phyloP scores from a whole-genome alignment of 2,113 vertebrate species.

The Herpetotheres cachinnans region DNA sequence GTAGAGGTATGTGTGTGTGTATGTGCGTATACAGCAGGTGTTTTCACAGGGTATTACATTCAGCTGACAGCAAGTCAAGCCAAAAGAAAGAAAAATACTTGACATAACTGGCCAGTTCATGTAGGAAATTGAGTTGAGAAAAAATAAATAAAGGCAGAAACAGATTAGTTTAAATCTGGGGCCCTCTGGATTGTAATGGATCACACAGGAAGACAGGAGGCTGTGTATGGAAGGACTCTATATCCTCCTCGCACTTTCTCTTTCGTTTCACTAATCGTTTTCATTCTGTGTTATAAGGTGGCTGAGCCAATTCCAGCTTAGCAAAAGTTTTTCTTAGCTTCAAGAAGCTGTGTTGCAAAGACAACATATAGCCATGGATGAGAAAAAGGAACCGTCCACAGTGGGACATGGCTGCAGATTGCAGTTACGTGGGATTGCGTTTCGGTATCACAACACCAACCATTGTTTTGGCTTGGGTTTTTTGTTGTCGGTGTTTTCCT shows the following conservation, averaged over 20 bases:
- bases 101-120: conserved; percentile 39
- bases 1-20: neutral
- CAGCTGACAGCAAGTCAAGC: conserved; percentile 17
- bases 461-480: neutral
- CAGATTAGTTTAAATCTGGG: neutral
- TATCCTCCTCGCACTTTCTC: neutral
- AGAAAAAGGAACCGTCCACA: neutral
- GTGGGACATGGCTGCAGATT: fast-evolving
- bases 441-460: neutral
- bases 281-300: neutral
- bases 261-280: conserved; percentile 11
- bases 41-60: conserved; percentile 39
- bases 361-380: neutral
- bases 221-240: neutral
- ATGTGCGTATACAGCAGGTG: conserved; percentile 32
- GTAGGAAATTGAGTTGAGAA: conserved; percentile 29
- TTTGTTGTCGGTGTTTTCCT: neutral
- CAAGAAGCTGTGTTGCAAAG: neutral
- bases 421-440: fast-evolving
- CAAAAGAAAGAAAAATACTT: conserved; percentile 57
- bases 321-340: conserved; percentile 2
- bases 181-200: conserved; percentile 13
- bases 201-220: neutral
- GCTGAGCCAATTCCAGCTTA: neutral
- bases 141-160: conserved; percentile 52